These are phyloP conservation scores for Moxostoma hubbsi DNA, from an alignment of 2,797 vertebrate genomes.

Conservation along the genomic window DNA sequence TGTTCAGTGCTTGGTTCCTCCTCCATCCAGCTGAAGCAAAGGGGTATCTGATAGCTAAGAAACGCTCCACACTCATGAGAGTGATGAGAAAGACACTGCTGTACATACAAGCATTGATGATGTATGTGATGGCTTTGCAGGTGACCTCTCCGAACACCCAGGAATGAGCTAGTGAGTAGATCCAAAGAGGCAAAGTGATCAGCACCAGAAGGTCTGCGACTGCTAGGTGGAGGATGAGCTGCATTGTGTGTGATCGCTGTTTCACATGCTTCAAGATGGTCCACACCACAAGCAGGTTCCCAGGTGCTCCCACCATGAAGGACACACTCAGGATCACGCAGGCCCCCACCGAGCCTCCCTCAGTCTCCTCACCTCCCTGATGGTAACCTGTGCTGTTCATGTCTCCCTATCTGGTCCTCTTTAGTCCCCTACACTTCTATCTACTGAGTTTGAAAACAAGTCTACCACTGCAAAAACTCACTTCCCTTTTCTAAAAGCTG, in stretches of 20 bases:
- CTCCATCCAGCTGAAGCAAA: constrained; percentile 78
- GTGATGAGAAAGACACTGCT: constrained; percentile 87
- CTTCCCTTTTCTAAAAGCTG: constrained; percentile 74
- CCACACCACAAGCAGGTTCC: constrained; percentile 88
- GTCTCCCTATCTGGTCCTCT: constrained; percentile 49
- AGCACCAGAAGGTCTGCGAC: constrained; percentile 84
- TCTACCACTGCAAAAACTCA: constrained; percentile 66
- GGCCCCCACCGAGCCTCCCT: constrained; percentile 63
- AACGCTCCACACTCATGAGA: constrained; percentile 84
- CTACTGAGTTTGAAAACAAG: constrained; percentile 59
- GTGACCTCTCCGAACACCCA: constrained; percentile 81
- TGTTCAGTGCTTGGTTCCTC: constrained; percentile 71
- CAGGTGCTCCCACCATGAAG: constrained; percentile 82
- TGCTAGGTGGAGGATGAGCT: constrained; percentile 86
- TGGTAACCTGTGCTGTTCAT: constrained; percentile 65
- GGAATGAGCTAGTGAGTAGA: constrained; percentile 80
- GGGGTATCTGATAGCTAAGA: constrained; percentile 82
- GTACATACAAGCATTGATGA: constrained; percentile 87
- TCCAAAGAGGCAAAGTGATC: constrained; percentile 87
- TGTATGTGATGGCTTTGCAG: constrained; percentile 81
- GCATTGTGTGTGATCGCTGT: constrained; percentile 80
- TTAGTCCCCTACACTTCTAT: constrained; percentile 53
- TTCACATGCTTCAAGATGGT: constrained; percentile 81
- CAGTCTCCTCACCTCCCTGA: constrained; percentile 48
- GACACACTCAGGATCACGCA: constrained; percentile 81